Conservation (phyloP, 2,113 vertebrate genomes). For the Sinocyclocheilus anophthalmus region DNA sequence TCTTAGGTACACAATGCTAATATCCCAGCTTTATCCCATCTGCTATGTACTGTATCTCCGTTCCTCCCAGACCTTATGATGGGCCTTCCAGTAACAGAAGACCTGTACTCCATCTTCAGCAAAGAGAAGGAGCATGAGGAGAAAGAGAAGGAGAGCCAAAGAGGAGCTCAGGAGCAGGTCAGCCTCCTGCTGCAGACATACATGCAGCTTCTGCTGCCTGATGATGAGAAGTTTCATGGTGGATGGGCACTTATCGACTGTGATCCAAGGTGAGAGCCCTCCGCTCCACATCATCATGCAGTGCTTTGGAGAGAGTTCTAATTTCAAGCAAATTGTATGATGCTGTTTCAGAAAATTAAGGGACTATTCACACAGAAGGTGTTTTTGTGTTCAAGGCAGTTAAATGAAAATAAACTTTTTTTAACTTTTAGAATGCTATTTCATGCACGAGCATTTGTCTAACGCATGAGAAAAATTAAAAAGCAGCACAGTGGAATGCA, state of each 20-base stretch:
- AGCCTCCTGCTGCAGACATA: constrained; percentile 94
- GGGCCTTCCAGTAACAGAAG: constrained; percentile 95
- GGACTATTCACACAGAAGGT: background rate
- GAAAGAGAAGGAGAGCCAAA: constrained; percentile 87
- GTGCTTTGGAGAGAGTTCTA: background rate
- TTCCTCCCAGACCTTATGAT: constrained; percentile 90
- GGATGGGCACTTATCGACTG: constrained; percentile 98
- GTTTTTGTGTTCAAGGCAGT: background rate
- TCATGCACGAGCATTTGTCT: no score
- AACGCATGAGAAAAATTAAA: no score
- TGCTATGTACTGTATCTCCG: constrained; percentile 9
- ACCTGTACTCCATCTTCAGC: constrained; percentile 98
- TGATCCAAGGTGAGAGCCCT: constrained; percentile 86
- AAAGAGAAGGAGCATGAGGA: constrained; percentile 98
- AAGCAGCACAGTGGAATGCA: no score
- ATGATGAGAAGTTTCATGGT: constrained; percentile 94
- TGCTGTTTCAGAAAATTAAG: background rate
- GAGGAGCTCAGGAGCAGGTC: constrained; percentile 92
- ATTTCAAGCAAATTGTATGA: background rate
- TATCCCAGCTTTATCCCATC: background rate
- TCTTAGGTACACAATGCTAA: background rate
- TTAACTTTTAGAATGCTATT: no score
- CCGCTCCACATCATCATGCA: background rate
- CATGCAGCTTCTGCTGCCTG: constrained; percentile 92
- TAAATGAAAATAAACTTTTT: background rate